These are phyloP conservation scores for Cisticola juncidis DNA, from an alignment of 2,113 vertebrate genomes.

Conservation along the genomic window DNA sequence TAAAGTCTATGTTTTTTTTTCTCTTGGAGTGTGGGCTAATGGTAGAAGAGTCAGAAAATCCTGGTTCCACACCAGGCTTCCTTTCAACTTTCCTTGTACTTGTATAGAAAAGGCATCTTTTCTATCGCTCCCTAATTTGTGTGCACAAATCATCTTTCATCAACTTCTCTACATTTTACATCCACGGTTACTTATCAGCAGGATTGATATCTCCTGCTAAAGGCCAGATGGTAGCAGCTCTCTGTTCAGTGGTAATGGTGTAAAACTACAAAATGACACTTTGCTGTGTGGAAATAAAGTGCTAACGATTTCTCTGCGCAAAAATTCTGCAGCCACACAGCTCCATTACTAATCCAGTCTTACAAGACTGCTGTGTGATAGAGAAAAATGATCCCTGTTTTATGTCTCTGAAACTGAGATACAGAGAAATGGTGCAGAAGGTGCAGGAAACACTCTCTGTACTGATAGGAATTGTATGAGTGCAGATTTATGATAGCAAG, in stretches of 20 bases:
- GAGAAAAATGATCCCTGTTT: neutral
- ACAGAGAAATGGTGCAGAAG: neutral
- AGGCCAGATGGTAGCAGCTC: neutral
- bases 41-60: neutral
- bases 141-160: neutral
- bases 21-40: neutral
- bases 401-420: neutral
- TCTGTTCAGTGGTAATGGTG: neutral
- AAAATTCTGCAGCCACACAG: neutral
- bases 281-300: neutral
- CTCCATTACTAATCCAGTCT: neutral
- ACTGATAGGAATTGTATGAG: neutral
- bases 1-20: neutral
- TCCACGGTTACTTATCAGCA: neutral
- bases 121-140: neutral
- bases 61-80: neutral
- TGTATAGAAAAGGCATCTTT: neutral
- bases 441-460: neutral
- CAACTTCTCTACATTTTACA: neutral
- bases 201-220: conserved; percentile 9
- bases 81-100: neutral
- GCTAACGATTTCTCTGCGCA: neutral
- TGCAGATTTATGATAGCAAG: neutral
- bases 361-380: neutral
- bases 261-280: neutral